These are phyloP conservation scores for Nephotettix cincticeps DNA, from an alignment of 1,140 invertebrate species.

Conservation along the genomic window DNA sequence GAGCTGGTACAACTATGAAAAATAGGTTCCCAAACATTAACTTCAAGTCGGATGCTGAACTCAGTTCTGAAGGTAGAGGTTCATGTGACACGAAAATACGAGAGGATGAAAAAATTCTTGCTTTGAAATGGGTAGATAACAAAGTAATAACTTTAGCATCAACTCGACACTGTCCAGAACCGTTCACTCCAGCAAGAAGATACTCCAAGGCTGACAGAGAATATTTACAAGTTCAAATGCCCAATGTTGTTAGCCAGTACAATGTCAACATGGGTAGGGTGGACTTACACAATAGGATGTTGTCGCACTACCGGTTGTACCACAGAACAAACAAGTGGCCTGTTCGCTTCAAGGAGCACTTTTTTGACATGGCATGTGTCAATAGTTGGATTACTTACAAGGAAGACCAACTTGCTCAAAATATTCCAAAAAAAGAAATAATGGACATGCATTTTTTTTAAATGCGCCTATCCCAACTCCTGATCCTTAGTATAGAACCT, in stretches of 20 bases:
- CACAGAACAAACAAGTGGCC: conserved; percentile 23
- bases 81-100: neutral
- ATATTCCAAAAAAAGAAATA: no score
- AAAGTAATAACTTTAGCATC: conserved; percentile 30
- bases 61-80: neutral
- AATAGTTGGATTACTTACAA: neutral
- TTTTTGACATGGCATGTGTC: no score
- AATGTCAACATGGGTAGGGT: conserved; percentile 44
- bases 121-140: conserved; percentile 32
- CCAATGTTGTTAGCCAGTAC: conserved; percentile 41
- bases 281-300: no score
- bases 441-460: neutral
- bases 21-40: conserved; percentile 14
- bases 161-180: conserved; percentile 27
- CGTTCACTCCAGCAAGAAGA: conserved; percentile 31
- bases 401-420: neutral
- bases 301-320: conserved; percentile 26
- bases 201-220: conserved; percentile 43
- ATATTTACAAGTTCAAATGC: conserved; percentile 37
- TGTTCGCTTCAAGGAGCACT: conserved; percentile 15
- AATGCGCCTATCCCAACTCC: no score
- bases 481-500: conserved; percentile 9
- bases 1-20: conserved; percentile 26
- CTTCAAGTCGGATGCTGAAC: conserved; percentile 1
- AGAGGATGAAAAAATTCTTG: neutral